Evolutionary conservation across 2,113 vertebrate genomes (phyloP).

Genomic region (Microtus pennsylvanicus): DNA sequence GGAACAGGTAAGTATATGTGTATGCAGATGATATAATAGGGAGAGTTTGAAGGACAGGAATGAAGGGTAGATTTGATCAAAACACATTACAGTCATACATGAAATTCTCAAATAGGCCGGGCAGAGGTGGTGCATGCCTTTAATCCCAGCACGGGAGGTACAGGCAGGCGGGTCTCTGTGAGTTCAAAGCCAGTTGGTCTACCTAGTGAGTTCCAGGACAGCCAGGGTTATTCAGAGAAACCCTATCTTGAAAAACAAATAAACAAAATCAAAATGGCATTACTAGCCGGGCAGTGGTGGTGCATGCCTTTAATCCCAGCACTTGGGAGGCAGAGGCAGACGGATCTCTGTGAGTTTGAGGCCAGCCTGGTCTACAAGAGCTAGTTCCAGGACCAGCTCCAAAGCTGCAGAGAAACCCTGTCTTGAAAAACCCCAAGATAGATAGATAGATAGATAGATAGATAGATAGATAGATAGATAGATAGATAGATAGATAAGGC

Average conservation of each 20-base stretch:
- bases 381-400: too few relatives aligned
- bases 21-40: not conserved
- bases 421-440: too few relatives aligned
- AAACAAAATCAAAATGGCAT: constrained; percentile 20
- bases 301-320: too few relatives aligned
- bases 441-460: too few relatives aligned
- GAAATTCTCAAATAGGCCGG: not conserved
- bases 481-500: too few relatives aligned
- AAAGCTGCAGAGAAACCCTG: too few relatives aligned
- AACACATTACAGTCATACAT: not conserved
- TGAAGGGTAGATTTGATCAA: not conserved
- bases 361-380: too few relatives aligned
- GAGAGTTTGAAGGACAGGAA: not conserved
- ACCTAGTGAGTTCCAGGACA: not conserved
- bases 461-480: too few relatives aligned
- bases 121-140: not conserved
- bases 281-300: too few relatives aligned
- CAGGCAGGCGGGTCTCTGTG: not conserved
- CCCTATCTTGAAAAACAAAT: not conserved
- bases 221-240: not conserved
- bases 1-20: not conserved
- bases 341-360: too few relatives aligned
- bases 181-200: not conserved
- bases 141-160: not conserved
- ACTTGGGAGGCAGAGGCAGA: too few relatives aligned